Evolutionary conservation across 37 sponge, comb jelly and placozoan genomes (phyloP).

Genomic region (Crambe crambe): DNA sequence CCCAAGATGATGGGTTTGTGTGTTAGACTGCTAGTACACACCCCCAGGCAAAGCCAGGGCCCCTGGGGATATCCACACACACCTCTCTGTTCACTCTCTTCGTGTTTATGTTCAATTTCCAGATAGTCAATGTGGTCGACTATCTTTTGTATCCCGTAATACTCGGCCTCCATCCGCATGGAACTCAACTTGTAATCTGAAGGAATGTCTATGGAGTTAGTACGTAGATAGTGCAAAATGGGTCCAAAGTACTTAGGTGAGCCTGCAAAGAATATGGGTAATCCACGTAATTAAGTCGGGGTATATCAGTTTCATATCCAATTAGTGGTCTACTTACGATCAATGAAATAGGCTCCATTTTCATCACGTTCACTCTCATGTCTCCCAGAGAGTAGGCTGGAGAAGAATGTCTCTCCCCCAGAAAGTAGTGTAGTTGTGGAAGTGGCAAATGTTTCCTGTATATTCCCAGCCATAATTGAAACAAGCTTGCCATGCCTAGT

Average conservation of each 20-base stretch:
- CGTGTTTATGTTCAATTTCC: conserved; percentile 8
- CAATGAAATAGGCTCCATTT: conserved; percentile 68
- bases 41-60: too few relatives aligned
- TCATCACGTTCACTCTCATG: conserved; percentile 52
- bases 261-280: too few relatives aligned
- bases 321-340: conserved; percentile 47
- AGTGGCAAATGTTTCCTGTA: conserved; percentile 39
- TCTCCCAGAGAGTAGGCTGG: conserved; percentile 54
- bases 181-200: conserved; percentile 1
- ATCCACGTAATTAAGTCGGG: too few relatives aligned
- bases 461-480: not conserved
- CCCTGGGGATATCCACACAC: not conserved
- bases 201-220: conserved; percentile 41
- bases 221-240: conserved; percentile 66
- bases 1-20: too few relatives aligned
- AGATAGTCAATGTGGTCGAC: conserved; percentile 41
- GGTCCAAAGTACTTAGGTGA: conserved; percentile 65
- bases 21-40: too few relatives aligned
- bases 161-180: conserved; percentile 69
- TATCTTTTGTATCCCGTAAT: conserved; percentile 51
- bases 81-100: not conserved
- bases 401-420: conserved; percentile 73
- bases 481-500: not conserved
- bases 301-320: too few relatives aligned
- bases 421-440: conserved; percentile 45